Evolutionary conservation across 2,888 invertebrate genomes (phyloP), one percentile per base, ranked within the genome.

Genomic region (Notodonta dromedarius): DNA sequence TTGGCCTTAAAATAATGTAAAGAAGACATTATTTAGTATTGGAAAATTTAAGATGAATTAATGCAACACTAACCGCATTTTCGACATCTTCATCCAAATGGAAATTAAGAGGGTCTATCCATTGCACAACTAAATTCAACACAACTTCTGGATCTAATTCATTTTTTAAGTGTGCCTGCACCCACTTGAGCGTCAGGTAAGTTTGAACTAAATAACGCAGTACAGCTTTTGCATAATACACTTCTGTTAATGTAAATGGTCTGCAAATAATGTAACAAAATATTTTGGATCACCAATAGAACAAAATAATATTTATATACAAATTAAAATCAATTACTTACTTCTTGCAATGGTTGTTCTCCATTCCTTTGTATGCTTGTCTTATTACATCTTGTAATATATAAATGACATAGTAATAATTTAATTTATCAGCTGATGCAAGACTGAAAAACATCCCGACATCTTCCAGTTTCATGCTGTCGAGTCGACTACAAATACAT

Each of bases 71-170:
- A 69, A 89, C 90, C 74, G 70, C 74, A 35, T 72, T 57, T 46
- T 74, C 65, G 52, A 87, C 72, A 48, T 80, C 74, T 35, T 85
- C 80, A 59, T 88, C 83, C 6, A 71, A 66, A 62, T 88, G 81
- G 57, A 85, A 71, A 32, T 74, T 74, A 1, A 71, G 66, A 35
- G 85, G 81, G 69, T 90, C 87, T 50, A 85, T 66, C 91, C 90
- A 91, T 62, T 91, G 90, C 5, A 86, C 60, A 65, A 88, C 89
- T 66, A 86, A 88, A 61, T 84, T 88, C 0, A 87, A 63, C 3
- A 89, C 86, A 60, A 75, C 60, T 54, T 84, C 83, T 32, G 91
- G 88, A 3, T 74, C 63, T 57, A 87, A 59, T 40, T 82, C 74
- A 9, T 76, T 61, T 48, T 64, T 73, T 32, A 70, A 61, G 35